Evolutionary conservation across 2,797 vertebrate species (phyloP).

Genomic region (Crax fasciolata): DNA sequence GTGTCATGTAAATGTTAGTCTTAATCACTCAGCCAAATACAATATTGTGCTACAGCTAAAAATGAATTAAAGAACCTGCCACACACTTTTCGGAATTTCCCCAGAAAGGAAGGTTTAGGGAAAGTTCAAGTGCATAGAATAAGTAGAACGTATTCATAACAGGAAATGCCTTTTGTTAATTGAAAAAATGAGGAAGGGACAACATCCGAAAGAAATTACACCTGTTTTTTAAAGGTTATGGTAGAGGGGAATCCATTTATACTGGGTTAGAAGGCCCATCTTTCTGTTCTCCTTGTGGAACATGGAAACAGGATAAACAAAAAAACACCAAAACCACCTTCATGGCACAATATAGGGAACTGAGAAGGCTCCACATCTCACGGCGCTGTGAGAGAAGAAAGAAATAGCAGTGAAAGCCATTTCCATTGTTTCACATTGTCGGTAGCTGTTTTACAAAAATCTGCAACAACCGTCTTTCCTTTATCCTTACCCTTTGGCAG

Average conservation of each 20-base stretch:
- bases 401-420: not conserved
- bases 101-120: constrained; percentile 63
- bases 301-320: not conserved
- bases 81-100: constrained; percentile 7
- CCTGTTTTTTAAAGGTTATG: not conserved
- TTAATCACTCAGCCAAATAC: constrained; percentile 72
- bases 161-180: constrained; percentile 49
- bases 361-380: not conserved
- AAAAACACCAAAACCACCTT: not conserved
- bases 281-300: not conserved
- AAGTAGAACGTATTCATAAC: constrained; percentile 42
- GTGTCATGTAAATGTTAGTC: constrained; percentile 77
- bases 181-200: constrained; percentile 11
- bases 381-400: not conserved
- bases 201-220: not conserved
- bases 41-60: constrained; percentile 74
- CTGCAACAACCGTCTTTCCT: not conserved
- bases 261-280: not conserved
- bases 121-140: constrained; percentile 58
- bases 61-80: constrained; percentile 70
- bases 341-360: not conserved
- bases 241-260: not conserved
- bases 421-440: not conserved
- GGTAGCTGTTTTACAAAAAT: not conserved
- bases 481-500: not conserved